These are phyloP conservation scores for Hemiscyllium ocellatum DNA, from an alignment of 2,113 vertebrate genomes.

Conservation along the genomic window DNA sequence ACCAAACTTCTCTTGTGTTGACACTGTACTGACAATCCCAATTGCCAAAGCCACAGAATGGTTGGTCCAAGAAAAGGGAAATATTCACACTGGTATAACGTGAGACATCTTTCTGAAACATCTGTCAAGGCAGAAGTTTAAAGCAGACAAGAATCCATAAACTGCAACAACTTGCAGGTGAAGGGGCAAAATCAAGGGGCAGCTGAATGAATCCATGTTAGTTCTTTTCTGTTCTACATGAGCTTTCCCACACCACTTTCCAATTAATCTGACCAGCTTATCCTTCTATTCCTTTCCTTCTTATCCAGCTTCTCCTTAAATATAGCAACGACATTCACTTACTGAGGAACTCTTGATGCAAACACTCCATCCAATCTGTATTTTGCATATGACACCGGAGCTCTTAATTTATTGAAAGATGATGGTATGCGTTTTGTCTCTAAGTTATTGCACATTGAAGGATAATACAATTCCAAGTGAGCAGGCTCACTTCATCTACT, in stretches of 20 bases:
- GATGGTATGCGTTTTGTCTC: background rate
- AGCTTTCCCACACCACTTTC: background rate
- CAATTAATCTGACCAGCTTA: background rate
- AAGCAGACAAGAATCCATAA: background rate
- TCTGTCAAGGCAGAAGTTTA: background rate
- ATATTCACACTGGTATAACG: background rate
- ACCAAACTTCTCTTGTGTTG: background rate
- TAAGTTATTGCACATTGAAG: background rate
- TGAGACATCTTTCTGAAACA: background rate
- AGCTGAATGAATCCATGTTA: background rate
- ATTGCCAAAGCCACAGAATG: background rate
- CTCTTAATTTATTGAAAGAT: background rate
- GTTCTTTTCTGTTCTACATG: background rate
- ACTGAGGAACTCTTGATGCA: background rate
- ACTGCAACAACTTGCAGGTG: background rate
- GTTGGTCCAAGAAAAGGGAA: background rate
- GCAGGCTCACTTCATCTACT: conserved; percentile 13
- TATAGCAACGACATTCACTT: background rate
- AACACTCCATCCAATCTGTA: background rate
- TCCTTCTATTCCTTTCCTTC: background rate
- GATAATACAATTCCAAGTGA: background rate
- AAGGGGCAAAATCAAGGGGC: background rate
- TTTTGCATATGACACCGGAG: background rate
- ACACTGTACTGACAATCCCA: background rate
- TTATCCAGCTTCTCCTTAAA: background rate